phyloP scores from a whole-genome alignment of 23 tunicate species.

The Trididemnum clinides region DNA sequence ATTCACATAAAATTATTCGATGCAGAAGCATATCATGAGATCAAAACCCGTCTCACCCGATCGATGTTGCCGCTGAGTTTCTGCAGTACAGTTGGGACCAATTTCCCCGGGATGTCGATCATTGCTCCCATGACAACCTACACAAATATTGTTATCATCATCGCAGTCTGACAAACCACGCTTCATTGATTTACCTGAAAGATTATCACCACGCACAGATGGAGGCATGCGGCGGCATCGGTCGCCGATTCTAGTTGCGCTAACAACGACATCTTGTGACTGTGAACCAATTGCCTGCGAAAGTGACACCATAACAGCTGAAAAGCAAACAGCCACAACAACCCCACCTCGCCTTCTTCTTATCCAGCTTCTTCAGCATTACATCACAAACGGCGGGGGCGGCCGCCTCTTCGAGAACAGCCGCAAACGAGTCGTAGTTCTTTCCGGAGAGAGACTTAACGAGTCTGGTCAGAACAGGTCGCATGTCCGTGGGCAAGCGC shows the following conservation, averaged over 20 bases:
- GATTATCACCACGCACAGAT: constrained; percentile 45
- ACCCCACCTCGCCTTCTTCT: constrained; percentile 70
- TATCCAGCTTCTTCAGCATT: constrained; percentile 57
- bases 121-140: constrained; percentile 51
- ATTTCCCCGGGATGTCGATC: constrained; percentile 68
- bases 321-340: background rate
- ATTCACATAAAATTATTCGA: too few species aligned
- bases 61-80: background rate
- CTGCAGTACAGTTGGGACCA: constrained; percentile 41
- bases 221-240: constrained; percentile 62
- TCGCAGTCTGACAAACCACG: too few species aligned
- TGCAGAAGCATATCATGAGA: too few species aligned
- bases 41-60: background rate
- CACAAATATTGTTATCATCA: background rate
- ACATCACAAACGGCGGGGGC: constrained; percentile 51
- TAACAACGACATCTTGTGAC: constrained; percentile 73
- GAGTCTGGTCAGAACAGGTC: constrained; percentile 49
- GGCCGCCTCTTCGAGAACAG: constrained; percentile 32
- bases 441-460: constrained; percentile 39
- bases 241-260: constrained; percentile 52
- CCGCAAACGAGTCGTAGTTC: constrained; percentile 42
- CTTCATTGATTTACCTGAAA: constrained; percentile 85
- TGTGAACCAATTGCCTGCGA: constrained; percentile 62
- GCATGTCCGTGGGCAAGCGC: constrained; percentile 47
- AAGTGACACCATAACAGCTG: background rate